A percentile compares a stretch with the other conserved stretches of the same genome.
Conservation (phyloP, 1,140 invertebrate species). For the Camponotus vicinus region DNA sequence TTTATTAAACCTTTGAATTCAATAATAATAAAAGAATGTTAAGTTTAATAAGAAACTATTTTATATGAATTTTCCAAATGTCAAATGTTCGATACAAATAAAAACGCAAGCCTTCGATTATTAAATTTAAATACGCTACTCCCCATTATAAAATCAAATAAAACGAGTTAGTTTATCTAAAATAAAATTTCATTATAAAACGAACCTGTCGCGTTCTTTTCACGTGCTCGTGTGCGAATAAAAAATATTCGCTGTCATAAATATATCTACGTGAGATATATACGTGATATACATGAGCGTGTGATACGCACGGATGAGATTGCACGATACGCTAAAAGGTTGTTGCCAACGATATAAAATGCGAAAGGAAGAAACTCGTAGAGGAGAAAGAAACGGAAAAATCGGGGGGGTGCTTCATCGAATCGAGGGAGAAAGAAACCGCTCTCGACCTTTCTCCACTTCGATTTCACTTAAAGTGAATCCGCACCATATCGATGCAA, state of each 20-base stretch:
- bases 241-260: slow-evolving; percentile 34
- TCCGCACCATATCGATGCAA: slow-evolving; percentile 60
- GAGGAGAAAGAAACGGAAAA: not conserved
- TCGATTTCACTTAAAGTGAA: slow-evolving; percentile 34
- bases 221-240: not conserved
- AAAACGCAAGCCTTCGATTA: not conserved
- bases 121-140: not conserved
- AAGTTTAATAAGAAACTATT: not conserved
- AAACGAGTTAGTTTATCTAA: not conserved
- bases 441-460: slow-evolving; percentile 39
- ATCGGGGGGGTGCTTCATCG: not conserved
- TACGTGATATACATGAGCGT: not conserved
- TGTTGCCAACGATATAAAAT: not conserved
- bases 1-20: not conserved
- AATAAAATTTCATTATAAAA: too few relatives aligned
- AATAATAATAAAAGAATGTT: slow-evolving; percentile 8
- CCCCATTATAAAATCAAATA: not conserved
- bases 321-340: slow-evolving; percentile 18
- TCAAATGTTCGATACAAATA: slow-evolving; percentile 24
- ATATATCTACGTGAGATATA: slow-evolving; percentile 7
- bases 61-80: slow-evolving; percentile 13
- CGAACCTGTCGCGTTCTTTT: slow-evolving; percentile 25
- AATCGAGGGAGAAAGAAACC: not conserved
- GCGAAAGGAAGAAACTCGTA: not conserved
- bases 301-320: not conserved